Percentiles rank a stretch among this genome's conserved stretches.
Evolutionary conservation across 2,797 vertebrate genomes (phyloP).

Genomic region (Botia kubotai): DNA sequence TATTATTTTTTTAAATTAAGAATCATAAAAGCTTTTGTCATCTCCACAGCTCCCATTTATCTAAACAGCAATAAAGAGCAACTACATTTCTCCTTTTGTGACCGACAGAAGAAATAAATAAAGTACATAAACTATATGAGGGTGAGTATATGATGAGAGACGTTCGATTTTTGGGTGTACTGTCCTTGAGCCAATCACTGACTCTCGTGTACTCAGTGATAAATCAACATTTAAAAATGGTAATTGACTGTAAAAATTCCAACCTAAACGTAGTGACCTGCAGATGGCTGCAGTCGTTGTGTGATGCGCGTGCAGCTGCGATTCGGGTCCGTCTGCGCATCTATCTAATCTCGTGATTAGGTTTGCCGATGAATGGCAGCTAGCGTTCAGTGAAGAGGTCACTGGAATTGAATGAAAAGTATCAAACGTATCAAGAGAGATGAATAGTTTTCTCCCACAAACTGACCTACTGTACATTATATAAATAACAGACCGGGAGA

Average conservation of each 20-base stretch:
- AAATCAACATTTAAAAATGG: background rate
- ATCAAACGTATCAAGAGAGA: constrained; percentile 10
- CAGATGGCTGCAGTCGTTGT: background rate
- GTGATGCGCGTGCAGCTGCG: background rate
- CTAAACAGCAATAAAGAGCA: no score
- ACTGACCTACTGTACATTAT: constrained; percentile 1
- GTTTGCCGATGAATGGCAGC: constrained; percentile 27
- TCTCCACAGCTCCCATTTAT: no score
- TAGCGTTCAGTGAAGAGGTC: constrained; percentile 13
- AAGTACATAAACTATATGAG: no score
- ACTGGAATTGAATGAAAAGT: constrained; percentile 6
- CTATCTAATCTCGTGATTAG: constrained; percentile 18
- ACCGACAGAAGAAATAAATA: no score
- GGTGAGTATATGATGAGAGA: no score
- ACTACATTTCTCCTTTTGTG: no score
- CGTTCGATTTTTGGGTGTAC: background rate
- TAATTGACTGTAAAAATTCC: background rate
- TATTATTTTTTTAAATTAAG: no score
- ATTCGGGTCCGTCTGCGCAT: constrained; percentile 7
- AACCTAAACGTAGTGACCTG: background rate
- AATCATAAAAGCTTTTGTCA: no score
- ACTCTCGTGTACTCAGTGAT: background rate
- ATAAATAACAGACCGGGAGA: constrained; percentile 5
- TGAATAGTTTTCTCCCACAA: background rate
- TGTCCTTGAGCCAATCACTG: background rate